Evolutionary conservation across 2,888 invertebrate genomes (phyloP).

Genomic region (Hyposoter didymator): DNA sequence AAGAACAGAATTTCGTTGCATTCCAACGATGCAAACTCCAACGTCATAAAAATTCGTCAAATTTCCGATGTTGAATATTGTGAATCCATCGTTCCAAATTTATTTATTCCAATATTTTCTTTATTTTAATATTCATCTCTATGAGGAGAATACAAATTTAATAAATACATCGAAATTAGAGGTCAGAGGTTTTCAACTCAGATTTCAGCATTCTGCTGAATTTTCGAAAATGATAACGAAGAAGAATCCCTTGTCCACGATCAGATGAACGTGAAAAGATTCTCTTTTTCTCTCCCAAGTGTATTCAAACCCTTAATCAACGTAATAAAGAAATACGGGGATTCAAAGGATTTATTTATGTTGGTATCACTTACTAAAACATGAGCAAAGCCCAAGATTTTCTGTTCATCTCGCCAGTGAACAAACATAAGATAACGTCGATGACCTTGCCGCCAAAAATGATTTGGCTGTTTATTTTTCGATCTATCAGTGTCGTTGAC

Average conservation of each 20-base stretch:
- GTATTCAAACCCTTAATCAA: background rate
- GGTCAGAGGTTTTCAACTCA: too few species aligned
- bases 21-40: too few species aligned
- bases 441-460: slow-evolving; percentile 8
- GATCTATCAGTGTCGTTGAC: background rate
- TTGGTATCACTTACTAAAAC: background rate
- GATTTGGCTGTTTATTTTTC: background rate
- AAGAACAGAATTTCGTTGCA: too few species aligned
- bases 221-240: background rate
- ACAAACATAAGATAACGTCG: background rate
- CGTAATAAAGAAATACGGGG: background rate
- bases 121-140: too few species aligned
- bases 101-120: too few species aligned
- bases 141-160: background rate
- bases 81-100: too few species aligned
- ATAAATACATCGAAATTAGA: background rate
- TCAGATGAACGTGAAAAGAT: too few species aligned
- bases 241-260: too few species aligned
- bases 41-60: too few species aligned
- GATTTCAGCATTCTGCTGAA: background rate
- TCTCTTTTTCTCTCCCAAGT: too few species aligned
- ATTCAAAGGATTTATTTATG: background rate
- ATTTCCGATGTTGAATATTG: too few species aligned
- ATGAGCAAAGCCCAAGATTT: background rate
- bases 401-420: background rate